Evolutionary conservation across 2,797 vertebrate species (phyloP).

Genomic region (Macrochelys suwanniensis): DNA sequence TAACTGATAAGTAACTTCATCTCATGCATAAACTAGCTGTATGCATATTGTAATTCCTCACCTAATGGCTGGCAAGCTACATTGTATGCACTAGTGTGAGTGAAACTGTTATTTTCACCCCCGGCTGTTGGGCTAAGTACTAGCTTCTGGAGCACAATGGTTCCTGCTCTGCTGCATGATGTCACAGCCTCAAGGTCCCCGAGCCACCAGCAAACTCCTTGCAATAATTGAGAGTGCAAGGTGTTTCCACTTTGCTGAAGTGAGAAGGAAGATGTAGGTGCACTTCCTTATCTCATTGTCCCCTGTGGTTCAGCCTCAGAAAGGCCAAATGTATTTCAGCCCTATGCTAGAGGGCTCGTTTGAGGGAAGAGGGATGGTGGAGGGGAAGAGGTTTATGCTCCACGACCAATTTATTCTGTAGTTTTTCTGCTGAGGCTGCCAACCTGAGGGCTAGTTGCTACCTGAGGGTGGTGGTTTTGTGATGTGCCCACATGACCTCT

Average conservation of each 20-base stretch:
- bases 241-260: neutral
- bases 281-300: conserved; percentile 1
- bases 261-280: neutral
- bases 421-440: conserved; percentile 6
- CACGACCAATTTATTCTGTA: neutral
- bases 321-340: neutral
- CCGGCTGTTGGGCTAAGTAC: neutral
- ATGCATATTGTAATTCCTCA: conserved; percentile 61
- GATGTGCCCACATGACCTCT: neutral
- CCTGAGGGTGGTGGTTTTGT: neutral
- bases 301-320: neutral
- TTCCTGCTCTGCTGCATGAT: neutral
- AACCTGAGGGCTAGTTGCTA: neutral
- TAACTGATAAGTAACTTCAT: conserved; percentile 53
- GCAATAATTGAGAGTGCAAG: neutral
- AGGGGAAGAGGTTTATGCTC: neutral
- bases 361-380: neutral
- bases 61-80: conserved; percentile 53
- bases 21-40: conserved; percentile 48
- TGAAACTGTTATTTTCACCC: neutral
- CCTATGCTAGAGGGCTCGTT: neutral
- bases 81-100: conserved; percentile 27
- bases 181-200: neutral
- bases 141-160: neutral
- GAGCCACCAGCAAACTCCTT: neutral